Conservation (phyloP, 2,888 invertebrate species). For the Drosophila barbarae region DNA sequence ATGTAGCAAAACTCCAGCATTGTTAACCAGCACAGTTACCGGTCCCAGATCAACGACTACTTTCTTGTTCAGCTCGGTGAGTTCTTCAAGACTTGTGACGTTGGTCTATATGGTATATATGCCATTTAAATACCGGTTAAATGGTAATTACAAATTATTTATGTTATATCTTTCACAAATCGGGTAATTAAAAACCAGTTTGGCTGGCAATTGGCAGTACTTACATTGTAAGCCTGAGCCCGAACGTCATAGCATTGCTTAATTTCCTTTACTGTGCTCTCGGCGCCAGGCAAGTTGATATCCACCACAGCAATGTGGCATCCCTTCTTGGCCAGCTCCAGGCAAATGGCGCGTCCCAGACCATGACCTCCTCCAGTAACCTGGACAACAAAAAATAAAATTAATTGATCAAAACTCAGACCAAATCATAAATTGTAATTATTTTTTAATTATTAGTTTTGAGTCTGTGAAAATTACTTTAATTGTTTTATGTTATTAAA, state of each 20-base stretch:
- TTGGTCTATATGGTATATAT: conserved; percentile 56
- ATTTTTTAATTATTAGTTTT: neutral
- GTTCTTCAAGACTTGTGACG: conserved; percentile 60
- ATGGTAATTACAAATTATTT: neutral
- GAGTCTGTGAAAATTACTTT: neutral
- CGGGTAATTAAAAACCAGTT: neutral
- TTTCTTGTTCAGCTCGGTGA: conserved; percentile 56
- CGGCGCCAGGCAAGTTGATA: conserved; percentile 66
- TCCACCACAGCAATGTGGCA: conserved; percentile 75
- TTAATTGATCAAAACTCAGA: too few relatives aligned
- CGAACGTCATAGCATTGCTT: conserved; percentile 50
- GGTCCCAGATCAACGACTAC: conserved; percentile 72
- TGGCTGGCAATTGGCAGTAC: neutral
- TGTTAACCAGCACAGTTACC: conserved; percentile 79
- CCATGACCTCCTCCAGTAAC: conserved; percentile 80
- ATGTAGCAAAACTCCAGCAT: conserved; percentile 77
- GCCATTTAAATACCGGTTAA: neutral
- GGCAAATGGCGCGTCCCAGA: conserved; percentile 77
- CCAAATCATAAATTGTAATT: neutral
- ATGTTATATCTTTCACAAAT: too few relatives aligned
- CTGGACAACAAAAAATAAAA: conserved; percentile 43
- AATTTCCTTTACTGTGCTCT: conserved; percentile 59
- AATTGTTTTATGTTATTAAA: too few relatives aligned
- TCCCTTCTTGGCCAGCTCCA: conserved; percentile 74
- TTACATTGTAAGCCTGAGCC: conserved; percentile 70